Conservation (phyloP, 2,888 invertebrate species). For the Iphiclides podalirius region DNA sequence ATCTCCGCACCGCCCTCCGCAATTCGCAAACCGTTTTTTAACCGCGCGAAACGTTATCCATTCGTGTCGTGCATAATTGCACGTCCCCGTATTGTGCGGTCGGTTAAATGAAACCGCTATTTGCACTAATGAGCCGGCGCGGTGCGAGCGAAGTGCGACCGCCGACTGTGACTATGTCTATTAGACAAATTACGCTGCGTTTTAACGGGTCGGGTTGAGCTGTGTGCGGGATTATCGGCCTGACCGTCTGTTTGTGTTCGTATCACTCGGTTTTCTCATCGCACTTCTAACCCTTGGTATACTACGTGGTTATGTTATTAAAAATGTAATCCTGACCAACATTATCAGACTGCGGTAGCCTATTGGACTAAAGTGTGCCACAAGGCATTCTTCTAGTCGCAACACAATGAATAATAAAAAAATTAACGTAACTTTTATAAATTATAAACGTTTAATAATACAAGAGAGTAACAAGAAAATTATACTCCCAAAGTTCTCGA, state of each 20-base stretch:
- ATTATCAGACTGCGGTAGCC: too few species aligned
- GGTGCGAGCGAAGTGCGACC: constrained; percentile 4
- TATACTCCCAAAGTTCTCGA: too few species aligned
- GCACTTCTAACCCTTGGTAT: too few species aligned
- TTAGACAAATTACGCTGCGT: not conserved
- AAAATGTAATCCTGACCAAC: too few species aligned
- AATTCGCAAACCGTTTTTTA: not conserved
- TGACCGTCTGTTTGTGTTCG: not conserved
- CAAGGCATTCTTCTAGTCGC: too few species aligned
- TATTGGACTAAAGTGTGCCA: too few species aligned
- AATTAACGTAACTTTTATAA: too few species aligned
- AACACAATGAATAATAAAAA: too few species aligned
- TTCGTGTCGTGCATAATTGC: not conserved
- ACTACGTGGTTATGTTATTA: too few species aligned
- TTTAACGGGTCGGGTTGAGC: not conserved
- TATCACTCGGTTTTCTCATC: too few species aligned
- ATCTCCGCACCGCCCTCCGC: not conserved
- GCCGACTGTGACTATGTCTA: not conserved
- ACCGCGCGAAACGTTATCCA: not conserved
- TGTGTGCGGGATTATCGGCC: not conserved
- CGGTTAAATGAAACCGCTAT: constrained; percentile 15
- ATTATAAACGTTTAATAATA: too few species aligned
- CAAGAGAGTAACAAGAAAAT: too few species aligned
- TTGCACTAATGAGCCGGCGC: constrained; percentile 15
- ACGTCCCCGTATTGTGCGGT: constrained; percentile 10